A percentile compares a stretch with the other conserved stretches of the same genome.
Conservation (phyloP, 2,797 vertebrate genomes). For the Aphelocoma californica region DNA sequence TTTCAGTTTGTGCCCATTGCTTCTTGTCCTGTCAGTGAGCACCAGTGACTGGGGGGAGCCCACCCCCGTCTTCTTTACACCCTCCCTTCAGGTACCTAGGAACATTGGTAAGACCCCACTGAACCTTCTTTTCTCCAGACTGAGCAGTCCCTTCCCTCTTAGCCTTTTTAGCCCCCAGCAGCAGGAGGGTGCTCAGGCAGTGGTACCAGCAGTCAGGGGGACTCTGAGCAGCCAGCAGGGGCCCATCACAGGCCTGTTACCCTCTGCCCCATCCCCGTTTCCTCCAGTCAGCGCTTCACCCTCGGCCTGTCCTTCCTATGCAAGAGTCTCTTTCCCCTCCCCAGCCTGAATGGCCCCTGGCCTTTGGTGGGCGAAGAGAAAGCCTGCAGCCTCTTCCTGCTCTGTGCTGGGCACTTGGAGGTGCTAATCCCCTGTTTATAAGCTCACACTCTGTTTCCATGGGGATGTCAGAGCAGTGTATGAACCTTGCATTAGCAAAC, state of each 20-base stretch:
- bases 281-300: accelerated
- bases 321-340: background rate
- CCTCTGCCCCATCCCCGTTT: background rate
- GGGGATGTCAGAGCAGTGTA: conserved; percentile 65
- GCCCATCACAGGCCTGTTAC: background rate
- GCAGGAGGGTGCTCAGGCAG: background rate
- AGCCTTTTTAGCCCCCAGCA: background rate
- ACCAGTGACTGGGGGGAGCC: background rate
- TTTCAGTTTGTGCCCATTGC: background rate
- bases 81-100: background rate
- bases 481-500: conserved; percentile 58
- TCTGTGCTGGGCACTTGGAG: conserved; percentile 39
- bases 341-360: background rate
- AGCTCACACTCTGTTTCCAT: conserved; percentile 72
- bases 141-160: background rate
- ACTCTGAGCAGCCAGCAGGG: background rate
- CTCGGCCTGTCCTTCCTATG: background rate
- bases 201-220: background rate
- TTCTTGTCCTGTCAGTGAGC: background rate
- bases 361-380: background rate
- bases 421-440: conserved; percentile 74
- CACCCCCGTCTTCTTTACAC: background rate
- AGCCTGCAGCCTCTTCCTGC: background rate
- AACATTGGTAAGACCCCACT: background rate
- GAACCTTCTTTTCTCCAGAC: background rate